phyloP scores from a whole-genome alignment of 2,888 invertebrate genomes.

The Acleris cristana region DNA sequence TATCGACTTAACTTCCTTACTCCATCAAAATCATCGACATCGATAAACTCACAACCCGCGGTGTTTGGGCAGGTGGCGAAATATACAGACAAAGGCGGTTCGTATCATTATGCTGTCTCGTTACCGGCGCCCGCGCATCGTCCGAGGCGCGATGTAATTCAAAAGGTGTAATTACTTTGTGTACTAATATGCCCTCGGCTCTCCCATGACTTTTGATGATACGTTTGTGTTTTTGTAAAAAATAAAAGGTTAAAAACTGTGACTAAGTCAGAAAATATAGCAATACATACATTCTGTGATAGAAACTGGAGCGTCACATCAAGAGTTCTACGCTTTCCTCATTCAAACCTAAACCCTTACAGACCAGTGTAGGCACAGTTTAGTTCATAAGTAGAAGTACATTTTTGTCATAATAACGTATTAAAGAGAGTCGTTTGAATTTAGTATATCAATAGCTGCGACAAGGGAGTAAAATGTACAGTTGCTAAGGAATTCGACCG shows the following conservation, averaged over 20 bases:
- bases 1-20: background rate
- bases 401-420: too few relatives aligned
- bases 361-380: too few relatives aligned
- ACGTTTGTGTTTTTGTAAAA: conserved; percentile 7
- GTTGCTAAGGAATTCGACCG: too few relatives aligned
- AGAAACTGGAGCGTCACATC: too few relatives aligned
- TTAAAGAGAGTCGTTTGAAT: too few relatives aligned
- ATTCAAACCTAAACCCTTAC: too few relatives aligned
- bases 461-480: too few relatives aligned
- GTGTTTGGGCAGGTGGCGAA: conserved; percentile 83
- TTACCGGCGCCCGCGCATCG: conserved; percentile 77
- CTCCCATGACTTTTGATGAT: conserved; percentile 29
- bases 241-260: background rate
- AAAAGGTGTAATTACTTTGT: conserved; percentile 75
- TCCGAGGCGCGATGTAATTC: conserved; percentile 65
- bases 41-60: conserved; percentile 49
- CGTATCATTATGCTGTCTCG: conserved; percentile 83
- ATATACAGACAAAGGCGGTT: conserved; percentile 76
- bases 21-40: conserved; percentile 43
- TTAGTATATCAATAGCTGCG: too few relatives aligned
- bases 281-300: too few relatives aligned
- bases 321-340: too few relatives aligned
- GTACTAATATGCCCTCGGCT: conserved; percentile 54
- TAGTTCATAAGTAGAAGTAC: too few relatives aligned
- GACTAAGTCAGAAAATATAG: too few relatives aligned